Percentiles rank a stretch among this genome's conserved stretches.
phyloP scores from a whole-genome alignment of 2,888 invertebrate genomes.

The Epiblema foenella region DNA sequence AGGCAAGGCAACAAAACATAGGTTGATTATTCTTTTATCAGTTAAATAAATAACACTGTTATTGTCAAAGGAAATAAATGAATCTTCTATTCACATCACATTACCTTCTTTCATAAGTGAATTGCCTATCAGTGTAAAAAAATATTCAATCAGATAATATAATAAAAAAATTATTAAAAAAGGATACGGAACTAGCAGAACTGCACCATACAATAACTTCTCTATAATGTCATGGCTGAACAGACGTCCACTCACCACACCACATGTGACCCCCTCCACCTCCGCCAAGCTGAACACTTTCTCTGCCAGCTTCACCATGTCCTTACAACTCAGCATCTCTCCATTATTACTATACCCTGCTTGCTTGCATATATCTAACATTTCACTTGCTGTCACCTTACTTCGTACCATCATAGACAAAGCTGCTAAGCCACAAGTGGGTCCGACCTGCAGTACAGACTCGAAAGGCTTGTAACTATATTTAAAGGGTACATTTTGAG shows the following conservation, averaged over 20 bases:
- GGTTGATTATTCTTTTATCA: no score
- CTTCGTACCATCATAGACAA: constrained; percentile 90
- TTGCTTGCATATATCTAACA: constrained; percentile 86
- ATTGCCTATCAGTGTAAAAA: background rate
- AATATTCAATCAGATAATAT: no score
- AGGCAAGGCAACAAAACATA: no score
- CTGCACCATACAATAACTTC: constrained; percentile 83
- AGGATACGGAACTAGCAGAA: constrained; percentile 87
- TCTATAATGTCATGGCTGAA: constrained; percentile 79
- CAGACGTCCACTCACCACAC: constrained; percentile 70
- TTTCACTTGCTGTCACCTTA: constrained; percentile 82
- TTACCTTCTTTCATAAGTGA: no score
- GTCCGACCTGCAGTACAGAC: constrained; percentile 83
- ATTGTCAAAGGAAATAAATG: no score
- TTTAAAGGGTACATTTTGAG: constrained; percentile 75
- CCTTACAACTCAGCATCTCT: constrained; percentile 93
- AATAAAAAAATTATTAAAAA: no score
- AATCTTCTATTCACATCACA: no score
- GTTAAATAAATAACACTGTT: no score
- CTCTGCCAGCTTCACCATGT: constrained; percentile 87
- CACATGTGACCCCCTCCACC: constrained; percentile 66
- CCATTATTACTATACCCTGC: constrained; percentile 91
- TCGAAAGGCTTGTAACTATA: constrained; percentile 75
- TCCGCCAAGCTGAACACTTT: constrained; percentile 81
- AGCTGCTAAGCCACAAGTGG: constrained; percentile 95